Evolutionary conservation across 2,797 vertebrate species (phyloP), one percentile per base, ranked within the genome.

Genomic region (Rousettus madagascariensis): DNA sequence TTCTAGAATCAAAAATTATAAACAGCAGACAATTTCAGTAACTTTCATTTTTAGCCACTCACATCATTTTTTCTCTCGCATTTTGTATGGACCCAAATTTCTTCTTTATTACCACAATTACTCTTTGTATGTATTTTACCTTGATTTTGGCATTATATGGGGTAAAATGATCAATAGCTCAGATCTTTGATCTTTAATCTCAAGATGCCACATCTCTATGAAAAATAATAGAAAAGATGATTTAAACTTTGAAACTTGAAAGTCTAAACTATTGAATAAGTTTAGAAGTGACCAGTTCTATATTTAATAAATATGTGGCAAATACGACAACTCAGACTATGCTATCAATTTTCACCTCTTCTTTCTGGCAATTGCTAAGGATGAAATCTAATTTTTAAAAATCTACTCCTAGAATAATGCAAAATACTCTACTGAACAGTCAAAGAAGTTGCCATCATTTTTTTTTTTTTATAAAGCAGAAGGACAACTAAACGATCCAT

Each of bases 1-100:
- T 77, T 95, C 61, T 90, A n/a, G 59, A 86, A 66, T 71, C 66
- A 83, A 83, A 86, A 36, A 84, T 41, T 17, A 69, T 82, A 94
- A 94, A 71, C 82, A 86, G 80, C 3, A 1, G 33, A 38, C 38
- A 90, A 65, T 22, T 43, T 3, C 30, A 83, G 5, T 30, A 83
- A 43, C 15, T 82, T 92, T 85, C 24, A 65, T 59, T 79, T 93
- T 86, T 38, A 90, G 8, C 1, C 26, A 78, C 12, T 87, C 26
- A 84, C 6, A 22, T 30, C 24, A 72, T 17, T 5, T 15, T 92
- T 78, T 17, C 55, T 46, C 3, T 83, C n/a, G 26, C 36, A 85
- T 92, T 95, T 95, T 61, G 3, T 26, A 43, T 33, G 33, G 7
- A 49, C 61, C 4, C 3, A n/a, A 95, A 86, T 65, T 71, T 94